These are phyloP conservation scores for Corythornis vintsioides DNA, from an alignment of 2,113 vertebrate genomes.

Conservation along the genomic window DNA sequence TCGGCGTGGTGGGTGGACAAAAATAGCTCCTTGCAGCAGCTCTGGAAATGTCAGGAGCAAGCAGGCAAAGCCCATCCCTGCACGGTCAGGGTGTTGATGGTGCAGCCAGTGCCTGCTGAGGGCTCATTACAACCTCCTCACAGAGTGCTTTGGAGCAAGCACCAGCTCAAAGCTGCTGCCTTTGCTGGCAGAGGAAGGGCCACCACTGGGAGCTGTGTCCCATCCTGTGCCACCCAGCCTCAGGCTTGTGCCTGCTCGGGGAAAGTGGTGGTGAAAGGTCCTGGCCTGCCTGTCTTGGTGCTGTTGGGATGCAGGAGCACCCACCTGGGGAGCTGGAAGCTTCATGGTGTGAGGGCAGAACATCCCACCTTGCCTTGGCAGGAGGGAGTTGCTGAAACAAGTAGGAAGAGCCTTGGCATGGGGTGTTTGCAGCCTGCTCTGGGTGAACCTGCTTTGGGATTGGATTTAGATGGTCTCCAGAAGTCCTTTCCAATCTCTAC, in stretches of 20 bases:
- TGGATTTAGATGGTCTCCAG: not conserved
- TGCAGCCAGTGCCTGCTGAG: not conserved
- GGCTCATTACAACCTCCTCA: fast-evolving
- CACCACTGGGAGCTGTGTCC: not conserved
- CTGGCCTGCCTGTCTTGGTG: fast-evolving
- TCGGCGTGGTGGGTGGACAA: fast-evolving
- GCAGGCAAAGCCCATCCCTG: not conserved
- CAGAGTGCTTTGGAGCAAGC: not conserved
- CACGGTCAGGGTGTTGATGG: not conserved
- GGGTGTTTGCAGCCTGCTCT: not conserved
- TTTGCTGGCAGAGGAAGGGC: not conserved
- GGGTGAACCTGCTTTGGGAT: not conserved
- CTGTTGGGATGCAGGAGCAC: not conserved
- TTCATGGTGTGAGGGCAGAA: not conserved
- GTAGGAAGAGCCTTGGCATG: not conserved
- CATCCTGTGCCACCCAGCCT: not conserved
- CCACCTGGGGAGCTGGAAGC: fast-evolving
- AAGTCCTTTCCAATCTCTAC: too few species aligned
- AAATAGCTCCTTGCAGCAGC: not conserved
- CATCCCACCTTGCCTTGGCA: not conserved
- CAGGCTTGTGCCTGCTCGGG: fast-evolving
- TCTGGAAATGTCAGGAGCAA: not conserved
- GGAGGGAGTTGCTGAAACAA: not conserved
- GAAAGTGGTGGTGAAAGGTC: not conserved
- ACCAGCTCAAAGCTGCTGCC: not conserved